These are phyloP conservation scores for Actinopyga echinites DNA, from an alignment of 53 echinoderm and acorn worm genomes.

Conservation along the genomic window DNA sequence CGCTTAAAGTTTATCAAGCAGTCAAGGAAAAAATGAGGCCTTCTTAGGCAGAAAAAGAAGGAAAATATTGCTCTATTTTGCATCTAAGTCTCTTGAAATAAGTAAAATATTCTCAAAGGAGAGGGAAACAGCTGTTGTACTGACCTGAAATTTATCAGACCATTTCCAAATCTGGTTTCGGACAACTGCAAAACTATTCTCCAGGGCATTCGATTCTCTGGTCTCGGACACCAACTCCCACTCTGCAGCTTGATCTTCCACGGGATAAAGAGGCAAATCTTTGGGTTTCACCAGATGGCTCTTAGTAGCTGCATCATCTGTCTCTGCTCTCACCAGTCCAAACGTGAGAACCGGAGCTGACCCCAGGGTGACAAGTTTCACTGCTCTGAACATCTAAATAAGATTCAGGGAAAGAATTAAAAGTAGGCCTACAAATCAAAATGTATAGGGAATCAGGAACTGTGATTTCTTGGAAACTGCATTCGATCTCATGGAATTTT, in stretches of 20 bases:
- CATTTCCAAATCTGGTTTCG: constrained; percentile 73
- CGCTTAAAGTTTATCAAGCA: too few species aligned
- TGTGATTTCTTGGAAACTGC: too few species aligned
- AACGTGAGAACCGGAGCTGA: constrained; percentile 52
- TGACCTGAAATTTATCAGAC: constrained; percentile 72
- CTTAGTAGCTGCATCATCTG: constrained; percentile 22
- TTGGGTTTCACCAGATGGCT: constrained; percentile 56
- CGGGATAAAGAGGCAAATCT: constrained; percentile 73
- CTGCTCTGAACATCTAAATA: constrained; percentile 43
- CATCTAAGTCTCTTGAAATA: too few species aligned
- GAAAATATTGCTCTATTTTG: too few species aligned
- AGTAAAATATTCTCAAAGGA: too few species aligned
- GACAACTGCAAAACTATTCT: constrained; percentile 59
- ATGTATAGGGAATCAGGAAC: too few species aligned
- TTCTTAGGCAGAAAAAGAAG: too few species aligned
- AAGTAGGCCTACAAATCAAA: too few species aligned
- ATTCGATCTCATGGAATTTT: too few species aligned
- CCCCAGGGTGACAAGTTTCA: constrained; percentile 28
- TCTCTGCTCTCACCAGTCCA: constrained; percentile 60
- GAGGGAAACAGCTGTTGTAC: not conserved
- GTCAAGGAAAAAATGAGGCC: too few species aligned
- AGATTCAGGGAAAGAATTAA: too few species aligned
- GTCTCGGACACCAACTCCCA: constrained; percentile 39
- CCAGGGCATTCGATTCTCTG: constrained; percentile 54
- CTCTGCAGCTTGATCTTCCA: constrained; percentile 29